Percentiles rank a stretch among this genome's conserved stretches.
These are phyloP conservation scores for Conopomorpha cramerella DNA, from an alignment of 1,140 invertebrate species.

Conservation along the genomic window DNA sequence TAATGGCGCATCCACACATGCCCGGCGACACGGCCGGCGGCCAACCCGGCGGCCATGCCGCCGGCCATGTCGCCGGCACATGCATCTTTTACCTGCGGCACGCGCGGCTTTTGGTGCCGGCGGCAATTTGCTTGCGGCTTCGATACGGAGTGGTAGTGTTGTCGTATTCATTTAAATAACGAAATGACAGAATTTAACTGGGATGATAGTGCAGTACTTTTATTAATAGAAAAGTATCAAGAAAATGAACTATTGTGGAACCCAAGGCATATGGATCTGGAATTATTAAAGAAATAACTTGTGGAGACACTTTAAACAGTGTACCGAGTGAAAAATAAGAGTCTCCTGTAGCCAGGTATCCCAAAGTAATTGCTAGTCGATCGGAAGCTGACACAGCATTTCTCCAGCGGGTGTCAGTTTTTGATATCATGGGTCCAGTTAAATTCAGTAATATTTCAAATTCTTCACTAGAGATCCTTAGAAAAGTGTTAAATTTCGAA, in stretches of 20 bases:
- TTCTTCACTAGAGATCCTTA: conserved; percentile 5
- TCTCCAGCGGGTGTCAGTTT: conserved; percentile 1
- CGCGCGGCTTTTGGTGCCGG: conserved; percentile 1
- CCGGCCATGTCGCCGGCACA: not conserved
- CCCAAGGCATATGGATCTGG: conserved; percentile 1
- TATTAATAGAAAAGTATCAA: conserved; percentile 2
- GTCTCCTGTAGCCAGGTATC: conserved; percentile 1
- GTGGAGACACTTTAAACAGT: conserved; percentile 1
- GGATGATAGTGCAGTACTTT: conserved; percentile 1
- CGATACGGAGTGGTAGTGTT: conserved; percentile 1
- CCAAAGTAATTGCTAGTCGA: not conserved
- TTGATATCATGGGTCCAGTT: conserved; percentile 1
- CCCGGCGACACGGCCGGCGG: not conserved
- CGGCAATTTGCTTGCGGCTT: not conserved
- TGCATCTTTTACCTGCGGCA: not conserved
- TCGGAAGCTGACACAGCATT: conserved; percentile 1
- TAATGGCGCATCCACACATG: not conserved
- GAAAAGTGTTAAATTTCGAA: conserved; percentile 5
- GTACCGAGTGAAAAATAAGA: conserved; percentile 1
- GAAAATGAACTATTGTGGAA: conserved; percentile 1
- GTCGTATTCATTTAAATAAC: not conserved
- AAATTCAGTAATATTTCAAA: conserved; percentile 4
- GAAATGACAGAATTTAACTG: conserved; percentile 1
- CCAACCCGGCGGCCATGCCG: not conserved
- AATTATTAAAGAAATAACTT: conserved; percentile 2